phyloP scores from a whole-genome alignment of 2,797 vertebrate genomes.

The Falco peregrinus region DNA sequence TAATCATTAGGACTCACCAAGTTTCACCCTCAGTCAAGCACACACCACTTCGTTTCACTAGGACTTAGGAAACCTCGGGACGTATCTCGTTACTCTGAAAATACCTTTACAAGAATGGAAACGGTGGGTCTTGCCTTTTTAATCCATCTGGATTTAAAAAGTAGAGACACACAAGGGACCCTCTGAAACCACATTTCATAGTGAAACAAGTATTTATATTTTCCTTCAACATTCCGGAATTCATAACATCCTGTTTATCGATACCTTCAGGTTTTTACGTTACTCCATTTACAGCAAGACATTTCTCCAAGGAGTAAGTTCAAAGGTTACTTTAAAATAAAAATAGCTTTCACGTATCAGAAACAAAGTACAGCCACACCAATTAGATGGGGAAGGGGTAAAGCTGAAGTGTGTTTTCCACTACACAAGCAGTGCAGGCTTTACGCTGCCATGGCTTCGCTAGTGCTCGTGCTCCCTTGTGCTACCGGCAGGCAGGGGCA shows the following conservation, averaged over 20 bases:
- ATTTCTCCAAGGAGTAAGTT: neutral
- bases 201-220: constrained; percentile 45
- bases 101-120: neutral
- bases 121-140: neutral
- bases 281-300: neutral
- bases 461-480: neutral
- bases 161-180: neutral
- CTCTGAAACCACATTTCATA: neutral
- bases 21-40: neutral
- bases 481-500: neutral
- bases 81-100: neutral
- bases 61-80: neutral
- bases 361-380: neutral
- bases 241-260: constrained; percentile 51
- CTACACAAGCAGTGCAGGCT: rapidly evolving
- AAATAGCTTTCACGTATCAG: neutral
- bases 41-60: neutral
- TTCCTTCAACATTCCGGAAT: neutral
- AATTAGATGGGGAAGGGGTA: no score
- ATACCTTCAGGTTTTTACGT: neutral
- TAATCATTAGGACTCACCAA: neutral
- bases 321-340: neutral
- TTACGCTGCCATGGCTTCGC: neutral
- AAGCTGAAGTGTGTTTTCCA: neutral
- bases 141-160: neutral